phyloP scores from a whole-genome alignment of 2,888 invertebrate genomes.

The Microplitis deprimator region DNA sequence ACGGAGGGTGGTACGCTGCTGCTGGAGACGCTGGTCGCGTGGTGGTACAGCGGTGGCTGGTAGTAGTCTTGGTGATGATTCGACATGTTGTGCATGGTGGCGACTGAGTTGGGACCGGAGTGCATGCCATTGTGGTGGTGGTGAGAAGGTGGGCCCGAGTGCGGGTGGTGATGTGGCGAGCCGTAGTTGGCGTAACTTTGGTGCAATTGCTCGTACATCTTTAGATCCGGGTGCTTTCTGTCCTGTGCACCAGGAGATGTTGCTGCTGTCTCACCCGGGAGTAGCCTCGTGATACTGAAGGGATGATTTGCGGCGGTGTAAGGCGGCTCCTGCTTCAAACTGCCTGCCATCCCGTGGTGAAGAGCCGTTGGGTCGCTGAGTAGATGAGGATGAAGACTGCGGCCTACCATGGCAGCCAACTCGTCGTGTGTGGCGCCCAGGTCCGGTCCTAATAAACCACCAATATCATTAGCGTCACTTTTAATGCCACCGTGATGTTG shows the following conservation, averaged over 20 bases:
- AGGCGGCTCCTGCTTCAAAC: slow-evolving; percentile 84
- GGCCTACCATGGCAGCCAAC: slow-evolving; percentile 78
- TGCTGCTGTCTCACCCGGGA: slow-evolving; percentile 87
- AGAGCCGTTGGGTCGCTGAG: slow-evolving; percentile 72
- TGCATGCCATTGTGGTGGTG: slow-evolving; percentile 78
- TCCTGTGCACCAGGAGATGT: slow-evolving; percentile 65
- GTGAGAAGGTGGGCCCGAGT: slow-evolving; percentile 71
- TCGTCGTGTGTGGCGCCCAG: slow-evolving; percentile 73
- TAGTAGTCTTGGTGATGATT: slow-evolving; percentile 77
- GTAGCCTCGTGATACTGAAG: slow-evolving; percentile 93
- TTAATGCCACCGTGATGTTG: slow-evolving; percentile 59
- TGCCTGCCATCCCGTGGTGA: slow-evolving; percentile 75
- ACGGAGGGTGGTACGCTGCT: slow-evolving; percentile 72
- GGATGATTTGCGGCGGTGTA: slow-evolving; percentile 91
- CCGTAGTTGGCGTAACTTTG: slow-evolving; percentile 76
- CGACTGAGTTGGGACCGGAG: slow-evolving; percentile 79
- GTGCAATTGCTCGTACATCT: slow-evolving; percentile 90
- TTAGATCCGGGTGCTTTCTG: slow-evolving; percentile 79
- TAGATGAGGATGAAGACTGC: slow-evolving; percentile 76
- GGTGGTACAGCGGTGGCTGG: slow-evolving; percentile 83
- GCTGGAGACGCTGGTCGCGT: slow-evolving; percentile 63
- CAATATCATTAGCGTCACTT: slow-evolving; percentile 63
- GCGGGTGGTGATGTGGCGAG: slow-evolving; percentile 75
- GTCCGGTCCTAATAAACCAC: slow-evolving; percentile 65
- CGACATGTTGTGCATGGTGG: slow-evolving; percentile 68